A percentile compares a stretch with the other conserved stretches of the same genome.
Evolutionary conservation across 2,888 invertebrate genomes (phyloP).

Genomic region (Latrodectus elegans): DNA sequence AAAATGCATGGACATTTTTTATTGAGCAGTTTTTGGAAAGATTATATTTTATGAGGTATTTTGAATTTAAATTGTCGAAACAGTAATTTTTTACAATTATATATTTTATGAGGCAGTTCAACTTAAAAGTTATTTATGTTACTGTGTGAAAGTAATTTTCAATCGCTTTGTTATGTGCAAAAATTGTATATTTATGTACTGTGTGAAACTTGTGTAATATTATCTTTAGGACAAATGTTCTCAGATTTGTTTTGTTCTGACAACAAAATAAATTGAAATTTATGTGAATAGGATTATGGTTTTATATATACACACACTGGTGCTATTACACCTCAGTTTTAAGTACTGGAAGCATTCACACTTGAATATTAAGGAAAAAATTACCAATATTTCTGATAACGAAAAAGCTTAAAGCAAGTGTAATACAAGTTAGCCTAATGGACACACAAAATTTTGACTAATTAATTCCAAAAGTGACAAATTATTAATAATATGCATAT

Average conservation of each 20-base stretch:
- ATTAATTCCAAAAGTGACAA: no score
- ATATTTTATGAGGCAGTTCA: neutral
- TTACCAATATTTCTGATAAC: no score
- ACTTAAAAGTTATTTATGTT: constrained; percentile 18
- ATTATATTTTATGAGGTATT: constrained; percentile 27
- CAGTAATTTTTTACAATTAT: no score
- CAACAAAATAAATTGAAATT: constrained; percentile 37
- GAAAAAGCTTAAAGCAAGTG: no score
- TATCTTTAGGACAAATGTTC: constrained; percentile 41
- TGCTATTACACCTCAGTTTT: no score
- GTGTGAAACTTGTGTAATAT: constrained; percentile 22
- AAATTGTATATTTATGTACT: constrained; percentile 53
- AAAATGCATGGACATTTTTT: constrained; percentile 14
- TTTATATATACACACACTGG: no score
- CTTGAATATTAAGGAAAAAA: no score
- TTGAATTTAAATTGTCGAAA: constrained; percentile 21
- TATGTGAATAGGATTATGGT: constrained; percentile 27
- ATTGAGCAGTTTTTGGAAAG: constrained; percentile 37
- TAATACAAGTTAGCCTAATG: no score
- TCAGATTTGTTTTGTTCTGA: constrained; percentile 47
- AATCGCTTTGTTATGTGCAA: constrained; percentile 22
- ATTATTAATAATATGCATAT: no score
- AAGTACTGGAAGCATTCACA: no score
- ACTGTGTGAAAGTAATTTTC: constrained; percentile 18
- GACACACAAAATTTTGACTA: no score